Evolutionary conservation across 2,888 invertebrate species (phyloP), one percentile per base, ranked within the genome.

Genomic region (Pyrrhosoma nymphula): DNA sequence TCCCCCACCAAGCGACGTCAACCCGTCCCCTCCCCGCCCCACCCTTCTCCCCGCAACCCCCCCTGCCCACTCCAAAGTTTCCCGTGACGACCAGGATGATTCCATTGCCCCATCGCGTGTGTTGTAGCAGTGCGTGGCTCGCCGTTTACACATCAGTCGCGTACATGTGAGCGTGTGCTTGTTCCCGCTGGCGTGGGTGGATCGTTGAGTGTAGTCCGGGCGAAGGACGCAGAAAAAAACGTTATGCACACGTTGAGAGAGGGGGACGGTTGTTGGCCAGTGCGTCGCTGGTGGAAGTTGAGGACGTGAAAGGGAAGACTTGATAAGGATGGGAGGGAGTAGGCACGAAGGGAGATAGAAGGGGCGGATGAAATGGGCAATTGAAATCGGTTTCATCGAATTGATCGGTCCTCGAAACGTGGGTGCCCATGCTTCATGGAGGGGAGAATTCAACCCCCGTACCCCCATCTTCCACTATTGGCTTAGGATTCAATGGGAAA

Each of bases 61-160:
- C 47, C 47, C n/a, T 69, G 3, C 69, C 69, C 69, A 8, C 26
- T 35, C 39, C 39, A 26, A 60, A 56, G 39, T 93, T 69, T 75
- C 93, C 93, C 63, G 39, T 91, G 91, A 91, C 63, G 63, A 91
- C 91, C n/a, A 47, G 63, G 55, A 93, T 93, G 93, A 93, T 69
- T 93, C 93, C 93, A 93, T 93, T 93, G 93, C 93, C 93, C 39
- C 69, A 93, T 93, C 93, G 93, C 93, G 93, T 93, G 93, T 47
- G 93, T 75, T 75, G n/a, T 93, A 75, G 93, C 93, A 93, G 69
- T 93, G 93, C 93, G 93, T 93, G 93, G 93, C 47, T 39, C 47
- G 69, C 69, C 47, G 23, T 69, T 35, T 75, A 93, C 30, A 35
- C 82, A 35, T 93, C 63, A 69, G 26, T 93, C 69, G 69, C 56